Percentiles rank a stretch among this genome's conserved stretches.
These are phyloP conservation scores for Formica exsecta DNA, from an alignment of 1,140 invertebrate genomes.

Conservation along the genomic window DNA sequence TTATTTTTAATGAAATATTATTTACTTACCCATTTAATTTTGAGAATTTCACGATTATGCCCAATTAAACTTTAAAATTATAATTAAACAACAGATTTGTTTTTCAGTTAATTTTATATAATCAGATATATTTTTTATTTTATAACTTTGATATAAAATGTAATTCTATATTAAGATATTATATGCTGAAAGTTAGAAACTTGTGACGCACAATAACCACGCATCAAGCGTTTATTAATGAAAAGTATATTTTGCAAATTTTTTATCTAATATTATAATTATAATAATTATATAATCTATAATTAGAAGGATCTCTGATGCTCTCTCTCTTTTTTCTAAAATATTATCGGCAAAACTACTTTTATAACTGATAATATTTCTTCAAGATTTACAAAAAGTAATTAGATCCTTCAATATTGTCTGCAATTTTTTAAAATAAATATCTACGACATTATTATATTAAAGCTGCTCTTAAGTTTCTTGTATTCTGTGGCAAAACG, in stretches of 20 bases:
- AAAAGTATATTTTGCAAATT: slow-evolving; percentile 9
- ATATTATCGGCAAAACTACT: neutral
- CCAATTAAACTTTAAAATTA: slow-evolving; percentile 15
- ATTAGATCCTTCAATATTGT: neutral
- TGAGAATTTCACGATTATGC: slow-evolving; percentile 16
- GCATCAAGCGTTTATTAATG: neutral
- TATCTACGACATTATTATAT: neutral
- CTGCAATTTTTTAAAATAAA: neutral
- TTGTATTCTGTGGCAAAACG: slow-evolving; percentile 5
- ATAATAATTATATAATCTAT: neutral
- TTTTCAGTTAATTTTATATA: slow-evolving; percentile 8
- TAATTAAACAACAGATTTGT: slow-evolving; percentile 28
- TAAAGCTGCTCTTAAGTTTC: neutral
- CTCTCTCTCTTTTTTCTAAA: neutral
- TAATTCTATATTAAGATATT: slow-evolving; percentile 12
- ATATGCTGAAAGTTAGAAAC: neutral
- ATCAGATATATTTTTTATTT: slow-evolving; percentile 4
- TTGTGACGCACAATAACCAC: neutral
- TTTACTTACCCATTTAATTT: slow-evolving; percentile 34
- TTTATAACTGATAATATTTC: slow-evolving; percentile 7
- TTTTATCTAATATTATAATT: neutral
- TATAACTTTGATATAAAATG: neutral
- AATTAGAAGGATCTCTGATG: neutral
- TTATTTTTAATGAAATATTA: slow-evolving; percentile 6
- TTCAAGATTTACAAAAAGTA: neutral